These are phyloP conservation scores for Apamea anceps DNA, from an alignment of 2,888 invertebrate genomes.

Conservation along the genomic window DNA sequence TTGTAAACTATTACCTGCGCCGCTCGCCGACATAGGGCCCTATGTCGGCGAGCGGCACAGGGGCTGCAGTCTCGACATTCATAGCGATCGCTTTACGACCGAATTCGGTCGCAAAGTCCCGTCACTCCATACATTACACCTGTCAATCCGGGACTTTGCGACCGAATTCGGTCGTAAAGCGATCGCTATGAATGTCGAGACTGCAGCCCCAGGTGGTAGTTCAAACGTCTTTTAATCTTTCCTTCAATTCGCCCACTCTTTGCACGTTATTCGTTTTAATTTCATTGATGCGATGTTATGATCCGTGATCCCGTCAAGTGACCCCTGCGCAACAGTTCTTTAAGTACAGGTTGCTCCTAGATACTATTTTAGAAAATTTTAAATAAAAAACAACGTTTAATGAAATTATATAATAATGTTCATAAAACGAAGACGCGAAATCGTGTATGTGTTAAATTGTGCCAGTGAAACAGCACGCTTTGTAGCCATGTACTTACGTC, in stretches of 20 bases:
- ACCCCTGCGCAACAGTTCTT: background rate
- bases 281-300: background rate
- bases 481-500: background rate
- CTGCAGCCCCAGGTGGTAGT: too few relatives aligned
- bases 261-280: background rate
- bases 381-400: background rate
- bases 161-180: too few relatives aligned
- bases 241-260: background rate
- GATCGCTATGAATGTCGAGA: too few relatives aligned
- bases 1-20: background rate
- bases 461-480: background rate
- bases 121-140: too few relatives aligned
- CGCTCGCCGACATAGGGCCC: background rate
- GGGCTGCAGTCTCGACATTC: too few relatives aligned
- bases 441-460: background rate
- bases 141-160: too few relatives aligned
- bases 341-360: background rate
- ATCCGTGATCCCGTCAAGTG: background rate
- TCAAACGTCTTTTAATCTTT: background rate
- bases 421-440: background rate
- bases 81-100: too few relatives aligned
- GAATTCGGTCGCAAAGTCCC: too few relatives aligned
- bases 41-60: too few relatives aligned
- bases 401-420: background rate
- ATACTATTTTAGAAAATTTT: background rate